phyloP scores from a whole-genome alignment of 2,888 invertebrate genomes.

The Mythimna lalbum region DNA sequence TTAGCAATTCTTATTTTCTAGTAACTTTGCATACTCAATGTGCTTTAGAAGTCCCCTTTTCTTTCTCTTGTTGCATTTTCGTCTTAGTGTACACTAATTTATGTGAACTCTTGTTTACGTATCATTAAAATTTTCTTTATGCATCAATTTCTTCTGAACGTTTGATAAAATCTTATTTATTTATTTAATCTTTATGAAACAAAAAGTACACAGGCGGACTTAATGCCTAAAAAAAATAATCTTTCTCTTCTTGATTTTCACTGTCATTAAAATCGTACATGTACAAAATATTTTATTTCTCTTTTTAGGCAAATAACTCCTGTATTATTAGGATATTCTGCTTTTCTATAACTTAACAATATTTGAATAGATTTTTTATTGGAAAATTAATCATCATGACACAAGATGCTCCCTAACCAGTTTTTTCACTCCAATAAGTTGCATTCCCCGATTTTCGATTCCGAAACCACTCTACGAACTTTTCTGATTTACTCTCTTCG shows the following conservation, averaged over 20 bases:
- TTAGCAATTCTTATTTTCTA: conserved; percentile 29
- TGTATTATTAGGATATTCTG: too few relatives aligned
- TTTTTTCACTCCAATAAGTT: not conserved
- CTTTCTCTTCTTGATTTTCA: not conserved
- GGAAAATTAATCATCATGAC: too few relatives aligned
- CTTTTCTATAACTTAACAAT: too few relatives aligned
- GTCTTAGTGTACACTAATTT: not conserved
- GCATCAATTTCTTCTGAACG: not conserved
- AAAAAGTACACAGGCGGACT: too few relatives aligned
- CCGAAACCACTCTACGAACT: not conserved
- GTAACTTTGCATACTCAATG: conserved; percentile 3
- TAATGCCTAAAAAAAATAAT: too few relatives aligned
- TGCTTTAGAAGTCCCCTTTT: conserved; percentile 7
- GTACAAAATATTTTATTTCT: not conserved
- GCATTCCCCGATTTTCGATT: not conserved
- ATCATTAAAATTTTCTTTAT: conserved; percentile 6
- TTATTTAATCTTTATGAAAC: too few relatives aligned
- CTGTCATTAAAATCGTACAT: not conserved
- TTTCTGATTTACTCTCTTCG: not conserved
- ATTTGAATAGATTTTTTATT: too few relatives aligned
- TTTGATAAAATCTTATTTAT: not conserved
- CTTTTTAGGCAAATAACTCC: too few relatives aligned
- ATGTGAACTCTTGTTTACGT: conserved; percentile 1
- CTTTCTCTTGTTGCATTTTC: not conserved
- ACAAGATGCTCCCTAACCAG: too few relatives aligned